phyloP scores from a whole-genome alignment of 2,113 vertebrate genomes.

The Andinoacara biseriatus region DNA sequence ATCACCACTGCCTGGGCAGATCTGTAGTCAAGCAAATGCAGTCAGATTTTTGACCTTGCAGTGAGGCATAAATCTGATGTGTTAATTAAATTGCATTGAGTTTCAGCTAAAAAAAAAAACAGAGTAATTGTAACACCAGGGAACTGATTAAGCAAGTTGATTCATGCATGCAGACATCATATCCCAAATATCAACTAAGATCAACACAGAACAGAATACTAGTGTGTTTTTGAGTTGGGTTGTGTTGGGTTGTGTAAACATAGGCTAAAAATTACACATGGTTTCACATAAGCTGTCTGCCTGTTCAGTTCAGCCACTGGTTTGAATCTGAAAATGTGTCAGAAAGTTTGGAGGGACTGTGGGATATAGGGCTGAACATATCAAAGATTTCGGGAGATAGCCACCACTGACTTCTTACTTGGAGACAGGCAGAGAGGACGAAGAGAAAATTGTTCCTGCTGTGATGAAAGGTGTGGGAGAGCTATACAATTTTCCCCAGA shows the following conservation, averaged over 20 bases:
- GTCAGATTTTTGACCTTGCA: slow-evolving; percentile 1
- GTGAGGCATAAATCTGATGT: background rate
- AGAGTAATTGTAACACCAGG: background rate
- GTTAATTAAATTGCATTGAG: background rate
- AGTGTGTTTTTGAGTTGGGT: background rate
- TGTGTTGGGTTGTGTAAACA: background rate
- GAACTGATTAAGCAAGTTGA: background rate
- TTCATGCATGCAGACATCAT: background rate
- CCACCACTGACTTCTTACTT: slow-evolving; percentile 13
- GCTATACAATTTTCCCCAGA: background rate
- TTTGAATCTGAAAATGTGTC: slow-evolving; percentile 1
- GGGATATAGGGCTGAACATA: background rate
- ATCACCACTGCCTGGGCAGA: background rate
- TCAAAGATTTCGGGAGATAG: slow-evolving; percentile 18
- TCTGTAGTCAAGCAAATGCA: background rate
- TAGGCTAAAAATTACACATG: too few relatives aligned
- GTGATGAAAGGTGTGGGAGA: slow-evolving; percentile 12
- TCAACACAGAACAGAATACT: background rate
- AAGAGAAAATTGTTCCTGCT: slow-evolving; percentile 14
- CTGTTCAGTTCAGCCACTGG: background rate
- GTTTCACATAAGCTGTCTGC: background rate
- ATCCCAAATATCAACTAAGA: background rate
- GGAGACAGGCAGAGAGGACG: slow-evolving; percentile 1
- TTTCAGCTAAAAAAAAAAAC: background rate
- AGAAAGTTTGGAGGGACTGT: background rate